Conservation (phyloP, 2,888 invertebrate species). For the Archips crataeganus region DNA sequence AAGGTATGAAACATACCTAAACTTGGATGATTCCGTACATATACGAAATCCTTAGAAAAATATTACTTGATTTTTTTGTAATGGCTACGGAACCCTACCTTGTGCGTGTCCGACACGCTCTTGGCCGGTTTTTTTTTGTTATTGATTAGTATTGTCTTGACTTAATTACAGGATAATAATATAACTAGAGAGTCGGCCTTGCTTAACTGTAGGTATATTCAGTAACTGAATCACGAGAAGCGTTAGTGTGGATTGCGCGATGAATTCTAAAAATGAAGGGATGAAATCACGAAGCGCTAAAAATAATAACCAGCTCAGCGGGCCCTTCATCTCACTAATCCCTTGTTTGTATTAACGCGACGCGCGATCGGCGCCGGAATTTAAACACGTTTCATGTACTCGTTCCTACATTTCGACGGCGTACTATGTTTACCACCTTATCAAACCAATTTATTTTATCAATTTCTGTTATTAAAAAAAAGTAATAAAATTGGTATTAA, state of each 20-base stretch:
- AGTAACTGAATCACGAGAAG: slow-evolving; percentile 17
- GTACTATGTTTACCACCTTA: slow-evolving; percentile 10
- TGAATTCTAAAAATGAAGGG: slow-evolving; percentile 68
- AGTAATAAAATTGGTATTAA: neutral
- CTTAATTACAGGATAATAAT: too few species aligned
- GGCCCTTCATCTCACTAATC: slow-evolving; percentile 71
- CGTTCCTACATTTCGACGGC: slow-evolving; percentile 3
- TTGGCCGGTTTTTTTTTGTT: too few species aligned
- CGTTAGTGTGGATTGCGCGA: slow-evolving; percentile 49
- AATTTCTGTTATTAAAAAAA: neutral
- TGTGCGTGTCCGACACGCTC: too few species aligned
- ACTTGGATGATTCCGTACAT: too few species aligned
- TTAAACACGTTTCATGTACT: neutral
- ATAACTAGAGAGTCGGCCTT: neutral
- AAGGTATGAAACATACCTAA: too few species aligned
- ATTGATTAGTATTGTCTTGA: too few species aligned
- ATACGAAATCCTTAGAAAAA: too few species aligned
- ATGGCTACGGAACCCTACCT: too few species aligned
- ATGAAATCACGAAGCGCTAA: slow-evolving; percentile 67
- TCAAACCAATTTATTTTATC: slow-evolving; percentile 11
- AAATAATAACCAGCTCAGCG: slow-evolving; percentile 62
- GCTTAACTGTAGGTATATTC: neutral
- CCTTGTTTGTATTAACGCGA: slow-evolving; percentile 67
- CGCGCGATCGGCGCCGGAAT: slow-evolving; percentile 46
- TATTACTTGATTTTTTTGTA: too few species aligned